These are phyloP conservation scores for Semnornis frantzii DNA, from an alignment of 2,113 vertebrate genomes.

Conservation along the genomic window DNA sequence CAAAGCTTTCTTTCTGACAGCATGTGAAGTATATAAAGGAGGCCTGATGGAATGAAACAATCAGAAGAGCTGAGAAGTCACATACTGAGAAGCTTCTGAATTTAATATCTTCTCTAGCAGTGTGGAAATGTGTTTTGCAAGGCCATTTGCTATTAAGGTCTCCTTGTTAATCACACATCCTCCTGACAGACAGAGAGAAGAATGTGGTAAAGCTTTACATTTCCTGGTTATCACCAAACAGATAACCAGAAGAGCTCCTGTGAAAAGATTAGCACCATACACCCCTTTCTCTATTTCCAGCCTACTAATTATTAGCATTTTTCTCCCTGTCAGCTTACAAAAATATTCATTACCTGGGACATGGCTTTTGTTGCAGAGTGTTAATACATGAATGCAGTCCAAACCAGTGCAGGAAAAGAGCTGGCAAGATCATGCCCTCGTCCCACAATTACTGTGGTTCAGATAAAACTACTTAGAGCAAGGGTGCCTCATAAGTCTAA, in stretches of 20 bases:
- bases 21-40: background rate
- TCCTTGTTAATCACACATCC: background rate
- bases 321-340: background rate
- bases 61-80: background rate
- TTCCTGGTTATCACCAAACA: background rate
- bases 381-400: fast-evolving
- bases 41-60: background rate
- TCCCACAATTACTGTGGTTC: background rate
- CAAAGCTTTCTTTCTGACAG: background rate
- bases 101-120: background rate
- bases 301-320: background rate
- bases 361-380: background rate
- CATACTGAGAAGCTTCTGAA: background rate
- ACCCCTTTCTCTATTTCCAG: background rate
- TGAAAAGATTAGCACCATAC: background rate
- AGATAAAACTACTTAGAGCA: background rate
- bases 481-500: background rate
- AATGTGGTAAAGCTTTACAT: background rate
- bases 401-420: background rate
- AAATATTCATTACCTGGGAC: background rate
- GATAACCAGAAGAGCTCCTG: background rate
- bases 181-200: background rate
- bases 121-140: background rate
- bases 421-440: background rate
- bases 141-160: background rate